phyloP scores from a whole-genome alignment of 1,140 invertebrate species.

The Samia ricini region DNA sequence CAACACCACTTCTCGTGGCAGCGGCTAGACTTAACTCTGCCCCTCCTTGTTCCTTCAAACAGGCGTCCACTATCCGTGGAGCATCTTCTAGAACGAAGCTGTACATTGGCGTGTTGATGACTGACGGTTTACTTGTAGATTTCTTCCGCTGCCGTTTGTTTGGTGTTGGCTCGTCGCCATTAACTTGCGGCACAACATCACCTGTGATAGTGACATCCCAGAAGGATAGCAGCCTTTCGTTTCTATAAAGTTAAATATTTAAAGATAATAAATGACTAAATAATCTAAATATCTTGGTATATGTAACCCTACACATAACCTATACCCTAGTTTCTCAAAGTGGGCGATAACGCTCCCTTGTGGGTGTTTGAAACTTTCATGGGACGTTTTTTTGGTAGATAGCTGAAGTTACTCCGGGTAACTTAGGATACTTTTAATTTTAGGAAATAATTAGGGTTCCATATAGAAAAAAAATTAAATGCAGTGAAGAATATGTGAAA shows the following conservation, averaged over 20 bases:
- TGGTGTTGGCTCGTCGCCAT: slow-evolving; percentile 43
- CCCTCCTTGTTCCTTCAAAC: slow-evolving; percentile 58
- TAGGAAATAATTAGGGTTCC: no score
- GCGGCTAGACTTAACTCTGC: slow-evolving; percentile 78
- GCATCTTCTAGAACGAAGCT: slow-evolving; percentile 84
- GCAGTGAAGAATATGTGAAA: no score
- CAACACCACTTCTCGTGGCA: slow-evolving; percentile 85
- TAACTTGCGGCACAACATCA: slow-evolving; percentile 41
- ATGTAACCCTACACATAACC: no score
- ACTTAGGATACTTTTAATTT: no score
- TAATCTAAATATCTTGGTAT: slow-evolving; percentile 1
- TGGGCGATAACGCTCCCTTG: no score
- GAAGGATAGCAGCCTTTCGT: slow-evolving; percentile 70
- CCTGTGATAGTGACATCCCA: slow-evolving; percentile 63
- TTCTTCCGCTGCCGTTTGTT: slow-evolving; percentile 44
- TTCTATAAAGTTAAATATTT: slow-evolving; percentile 44
- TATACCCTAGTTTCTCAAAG: no score
- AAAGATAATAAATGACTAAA: background rate
- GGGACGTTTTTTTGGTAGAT: no score
- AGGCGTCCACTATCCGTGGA: slow-evolving; percentile 76
- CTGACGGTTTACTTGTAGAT: slow-evolving; percentile 28
- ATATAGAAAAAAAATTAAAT: no score
- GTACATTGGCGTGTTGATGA: slow-evolving; percentile 56
- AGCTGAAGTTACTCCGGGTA: no score
- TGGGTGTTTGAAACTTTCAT: no score